A percentile compares a stretch with the other conserved stretches of the same genome.
phyloP scores from a whole-genome alignment of 1,140 invertebrate species.

The Meloidogyne floridensis region DNA sequence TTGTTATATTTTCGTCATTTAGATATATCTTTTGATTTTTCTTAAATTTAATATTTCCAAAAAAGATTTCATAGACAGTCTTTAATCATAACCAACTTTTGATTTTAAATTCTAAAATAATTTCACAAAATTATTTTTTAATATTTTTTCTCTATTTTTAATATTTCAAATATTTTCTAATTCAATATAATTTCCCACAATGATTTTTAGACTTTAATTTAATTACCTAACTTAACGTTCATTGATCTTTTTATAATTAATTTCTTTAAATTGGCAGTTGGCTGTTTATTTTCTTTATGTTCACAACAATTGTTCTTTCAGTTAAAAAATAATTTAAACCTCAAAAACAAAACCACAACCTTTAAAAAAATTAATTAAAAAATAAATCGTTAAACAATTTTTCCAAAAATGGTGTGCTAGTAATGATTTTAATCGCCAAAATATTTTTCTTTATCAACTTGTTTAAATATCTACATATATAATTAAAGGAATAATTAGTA shows the following conservation, averaged over 20 bases:
- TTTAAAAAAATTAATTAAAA: not conserved
- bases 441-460: too few relatives aligned
- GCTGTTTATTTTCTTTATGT: not conserved
- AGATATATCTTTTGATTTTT: too few relatives aligned
- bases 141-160: not conserved
- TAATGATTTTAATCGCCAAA: too few relatives aligned
- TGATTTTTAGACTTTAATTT: too few relatives aligned
- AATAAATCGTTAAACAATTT: not conserved
- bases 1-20: not conserved
- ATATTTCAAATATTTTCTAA: too few relatives aligned
- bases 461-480: too few relatives aligned
- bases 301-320: not conserved
- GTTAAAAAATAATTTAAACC: not conserved
- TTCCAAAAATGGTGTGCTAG: not conserved
- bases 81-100: too few relatives aligned
- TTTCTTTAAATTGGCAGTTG: not conserved
- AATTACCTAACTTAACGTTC: too few relatives aligned
- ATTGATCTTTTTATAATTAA: not conserved
- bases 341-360: not conserved
- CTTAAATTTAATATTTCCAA: too few relatives aligned
- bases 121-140: not conserved
- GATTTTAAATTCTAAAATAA: not conserved
- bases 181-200: too few relatives aligned
- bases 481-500: not conserved
- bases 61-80: too few relatives aligned